phyloP scores from a whole-genome alignment of 2,888 invertebrate species.

The Pherbina coryleti region DNA sequence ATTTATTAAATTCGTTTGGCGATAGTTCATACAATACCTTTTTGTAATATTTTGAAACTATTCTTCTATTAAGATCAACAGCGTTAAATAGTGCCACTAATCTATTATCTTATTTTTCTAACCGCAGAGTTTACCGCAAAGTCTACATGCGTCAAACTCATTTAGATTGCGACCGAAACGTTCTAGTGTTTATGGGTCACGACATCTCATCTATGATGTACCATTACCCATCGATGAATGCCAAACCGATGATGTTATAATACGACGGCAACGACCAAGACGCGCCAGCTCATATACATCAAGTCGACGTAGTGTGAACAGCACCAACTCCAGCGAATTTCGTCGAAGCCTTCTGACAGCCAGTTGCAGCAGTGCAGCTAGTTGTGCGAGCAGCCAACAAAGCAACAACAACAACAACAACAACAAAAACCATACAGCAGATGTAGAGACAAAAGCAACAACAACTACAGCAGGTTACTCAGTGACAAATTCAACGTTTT shows the following conservation, averaged over 20 bases:
- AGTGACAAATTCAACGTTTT: neutral
- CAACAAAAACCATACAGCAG: slow-evolving; percentile 24
- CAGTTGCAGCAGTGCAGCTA: slow-evolving; percentile 59
- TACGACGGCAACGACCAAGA: slow-evolving; percentile 55
- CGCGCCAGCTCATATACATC: slow-evolving; percentile 48
- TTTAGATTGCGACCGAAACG: slow-evolving; percentile 69
- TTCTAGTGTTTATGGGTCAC: slow-evolving; percentile 71
- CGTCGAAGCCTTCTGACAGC: slow-evolving; percentile 58
- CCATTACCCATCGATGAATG: slow-evolving; percentile 75
- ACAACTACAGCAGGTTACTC: neutral
- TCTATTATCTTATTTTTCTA: neutral
- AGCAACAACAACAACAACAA: slow-evolving; percentile 43
- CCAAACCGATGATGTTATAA: slow-evolving; percentile 70
- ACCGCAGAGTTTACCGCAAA: slow-evolving; percentile 32
- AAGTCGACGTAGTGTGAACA: slow-evolving; percentile 58
- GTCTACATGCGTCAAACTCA: slow-evolving; percentile 40
- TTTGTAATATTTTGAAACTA: too few relatives aligned
- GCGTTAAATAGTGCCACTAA: neutral
- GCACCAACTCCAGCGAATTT: slow-evolving; percentile 52
- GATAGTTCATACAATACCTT: too few relatives aligned
- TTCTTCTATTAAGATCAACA: too few relatives aligned
- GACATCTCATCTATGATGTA: slow-evolving; percentile 75
- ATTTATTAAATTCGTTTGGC: too few relatives aligned
- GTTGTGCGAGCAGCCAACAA: slow-evolving; percentile 45
- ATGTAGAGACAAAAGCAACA: slow-evolving; percentile 22